These are phyloP conservation scores for Trichoplusia ni DNA, from an alignment of 1,140 invertebrate genomes.

Conservation along the genomic window DNA sequence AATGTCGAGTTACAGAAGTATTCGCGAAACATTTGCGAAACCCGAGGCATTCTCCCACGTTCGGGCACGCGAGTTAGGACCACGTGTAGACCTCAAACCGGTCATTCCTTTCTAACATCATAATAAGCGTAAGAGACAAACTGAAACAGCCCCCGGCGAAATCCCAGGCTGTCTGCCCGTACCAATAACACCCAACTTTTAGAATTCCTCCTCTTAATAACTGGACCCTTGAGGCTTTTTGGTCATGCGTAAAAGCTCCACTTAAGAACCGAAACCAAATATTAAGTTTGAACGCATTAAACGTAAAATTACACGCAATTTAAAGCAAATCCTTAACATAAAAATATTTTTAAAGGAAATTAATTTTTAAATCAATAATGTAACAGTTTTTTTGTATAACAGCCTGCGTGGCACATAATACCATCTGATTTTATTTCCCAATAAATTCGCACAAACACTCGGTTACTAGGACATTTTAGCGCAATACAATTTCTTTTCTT, in stretches of 20 bases:
- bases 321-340: background rate
- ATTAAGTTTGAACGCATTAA: slow-evolving; percentile 3
- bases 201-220: slow-evolving; percentile 23
- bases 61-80: slow-evolving; percentile 38
- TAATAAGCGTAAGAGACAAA: slow-evolving; percentile 40
- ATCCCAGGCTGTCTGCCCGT: slow-evolving; percentile 55
- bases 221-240: background rate
- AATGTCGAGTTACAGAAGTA: slow-evolving; percentile 16
- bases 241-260: background rate
- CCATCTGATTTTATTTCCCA: slow-evolving; percentile 12
- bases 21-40: slow-evolving; percentile 40
- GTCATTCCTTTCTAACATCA: slow-evolving; percentile 42
- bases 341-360: background rate
- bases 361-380: background rate
- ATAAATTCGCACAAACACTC: background rate
- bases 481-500: slow-evolving; percentile 8
- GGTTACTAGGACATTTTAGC: slow-evolving; percentile 4
- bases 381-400: slow-evolving; percentile 1
- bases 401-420: background rate
- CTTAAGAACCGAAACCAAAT: background rate
- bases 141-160: slow-evolving; percentile 52
- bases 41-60: slow-evolving; percentile 55
- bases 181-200: slow-evolving; percentile 28
- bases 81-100: slow-evolving; percentile 38
- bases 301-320: background rate